A percentile compares a stretch with the other conserved stretches of the same genome.
phyloP scores from a whole-genome alignment of 2,888 invertebrate genomes.

The Cheilosia scutellata region DNA sequence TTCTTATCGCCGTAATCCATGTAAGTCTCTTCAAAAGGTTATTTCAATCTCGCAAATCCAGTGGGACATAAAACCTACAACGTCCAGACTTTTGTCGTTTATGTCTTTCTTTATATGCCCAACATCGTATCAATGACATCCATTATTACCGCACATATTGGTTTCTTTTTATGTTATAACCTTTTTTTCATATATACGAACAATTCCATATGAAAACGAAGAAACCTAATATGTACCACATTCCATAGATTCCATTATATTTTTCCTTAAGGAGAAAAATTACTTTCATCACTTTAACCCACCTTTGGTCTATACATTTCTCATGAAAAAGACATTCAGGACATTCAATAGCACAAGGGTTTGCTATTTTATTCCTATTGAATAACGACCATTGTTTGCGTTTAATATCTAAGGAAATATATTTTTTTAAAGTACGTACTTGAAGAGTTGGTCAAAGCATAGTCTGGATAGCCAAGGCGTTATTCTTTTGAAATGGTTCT shows the following conservation, averaged over 20 bases:
- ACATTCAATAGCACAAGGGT: background rate
- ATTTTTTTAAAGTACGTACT: background rate
- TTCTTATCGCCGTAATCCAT: no score
- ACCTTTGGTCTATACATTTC: constrained; percentile 20
- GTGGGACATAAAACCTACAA: no score
- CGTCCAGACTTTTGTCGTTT: background rate
- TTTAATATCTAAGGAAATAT: constrained; percentile 13
- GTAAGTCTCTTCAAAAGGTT: no score
- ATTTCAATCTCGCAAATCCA: no score
- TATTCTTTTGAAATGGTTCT: no score
- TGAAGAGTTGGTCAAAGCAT: background rate
- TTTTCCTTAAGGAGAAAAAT: background rate
- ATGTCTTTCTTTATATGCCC: background rate
- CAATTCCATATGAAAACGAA: constrained; percentile 4
- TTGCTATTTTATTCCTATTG: constrained; percentile 10
- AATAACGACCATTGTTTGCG: constrained; percentile 19
- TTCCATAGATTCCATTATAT: constrained; percentile 10
- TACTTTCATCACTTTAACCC: constrained; percentile 8
- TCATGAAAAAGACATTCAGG: constrained; percentile 9
- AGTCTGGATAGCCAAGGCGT: no score
- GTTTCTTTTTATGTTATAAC: constrained; percentile 28
- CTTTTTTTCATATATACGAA: constrained; percentile 14
- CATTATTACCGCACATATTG: constrained; percentile 17
- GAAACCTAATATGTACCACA: constrained; percentile 7
- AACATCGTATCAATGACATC: constrained; percentile 9